Evolutionary conservation across 2,888 invertebrate species (phyloP).

Genomic region (Apodemia mormo): DNA sequence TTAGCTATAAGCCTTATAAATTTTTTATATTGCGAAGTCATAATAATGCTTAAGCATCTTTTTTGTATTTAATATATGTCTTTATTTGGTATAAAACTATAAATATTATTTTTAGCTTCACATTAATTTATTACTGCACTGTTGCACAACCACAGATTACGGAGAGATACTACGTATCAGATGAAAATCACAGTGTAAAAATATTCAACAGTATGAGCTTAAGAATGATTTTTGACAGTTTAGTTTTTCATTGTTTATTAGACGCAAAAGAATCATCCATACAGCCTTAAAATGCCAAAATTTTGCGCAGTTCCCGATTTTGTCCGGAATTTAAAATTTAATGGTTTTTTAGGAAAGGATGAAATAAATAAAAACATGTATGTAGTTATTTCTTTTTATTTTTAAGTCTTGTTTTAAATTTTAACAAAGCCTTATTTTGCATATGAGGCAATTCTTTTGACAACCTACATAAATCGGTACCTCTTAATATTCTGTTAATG

Average conservation of each 20-base stretch:
- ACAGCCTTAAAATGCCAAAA: too few species aligned
- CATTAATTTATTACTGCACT: not conserved
- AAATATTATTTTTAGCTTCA: not conserved
- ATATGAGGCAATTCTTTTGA: not conserved
- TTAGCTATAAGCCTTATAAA: constrained; percentile 87
- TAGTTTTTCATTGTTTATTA: too few species aligned
- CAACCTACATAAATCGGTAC: not conserved
- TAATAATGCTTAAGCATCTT: constrained; percentile 49
- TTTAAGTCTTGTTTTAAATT: not conserved
- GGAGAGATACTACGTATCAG: too few species aligned
- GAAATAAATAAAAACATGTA: not conserved
- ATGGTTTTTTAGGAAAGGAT: not conserved
- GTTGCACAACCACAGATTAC: not conserved
- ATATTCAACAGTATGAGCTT: too few species aligned
- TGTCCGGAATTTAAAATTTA: too few species aligned
- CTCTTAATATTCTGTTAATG: not conserved
- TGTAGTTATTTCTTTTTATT: not conserved
- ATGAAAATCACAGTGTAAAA: too few species aligned
- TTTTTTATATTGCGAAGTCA: constrained; percentile 87
- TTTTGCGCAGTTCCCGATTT: too few species aligned
- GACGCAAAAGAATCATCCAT: too few species aligned
- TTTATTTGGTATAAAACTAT: not conserved
- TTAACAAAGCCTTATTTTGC: too few species aligned
- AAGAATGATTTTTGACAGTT: too few species aligned
- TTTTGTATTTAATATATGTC: not conserved